Evolutionary conservation across 2,888 invertebrate genomes (phyloP).

Genomic region (Chloroclystis v-ata): DNA sequence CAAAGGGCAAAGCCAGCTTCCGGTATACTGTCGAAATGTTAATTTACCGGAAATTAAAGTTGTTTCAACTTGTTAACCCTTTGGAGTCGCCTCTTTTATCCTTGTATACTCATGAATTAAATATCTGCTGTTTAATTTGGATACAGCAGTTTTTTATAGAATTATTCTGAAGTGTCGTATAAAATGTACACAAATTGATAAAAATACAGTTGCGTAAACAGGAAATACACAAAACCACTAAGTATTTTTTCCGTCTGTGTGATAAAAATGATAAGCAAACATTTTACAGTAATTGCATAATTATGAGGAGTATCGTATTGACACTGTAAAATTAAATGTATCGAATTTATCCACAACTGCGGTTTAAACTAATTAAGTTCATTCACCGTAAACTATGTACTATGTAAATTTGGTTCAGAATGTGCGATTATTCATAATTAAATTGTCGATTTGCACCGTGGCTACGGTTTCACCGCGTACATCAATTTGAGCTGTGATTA

Average conservation of each 20-base stretch:
- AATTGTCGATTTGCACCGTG: slow-evolving; percentile 36
- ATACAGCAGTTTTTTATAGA: slow-evolving; percentile 7
- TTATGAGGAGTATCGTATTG: no score
- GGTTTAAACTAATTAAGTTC: not conserved
- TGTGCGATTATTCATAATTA: slow-evolving; percentile 39
- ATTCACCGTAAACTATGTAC: slow-evolving; percentile 4
- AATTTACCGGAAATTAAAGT: slow-evolving; percentile 77
- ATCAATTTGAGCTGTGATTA: slow-evolving; percentile 57
- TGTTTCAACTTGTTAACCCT: slow-evolving; percentile 70
- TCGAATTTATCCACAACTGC: not conserved
- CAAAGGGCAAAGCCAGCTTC: slow-evolving; percentile 58
- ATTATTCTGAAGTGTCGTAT: not conserved
- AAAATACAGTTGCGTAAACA: no score
- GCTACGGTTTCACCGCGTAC: slow-evolving; percentile 34
- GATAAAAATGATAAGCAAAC: no score
- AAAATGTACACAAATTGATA: no score
- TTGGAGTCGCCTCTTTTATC: slow-evolving; percentile 51
- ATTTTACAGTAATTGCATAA: no score
- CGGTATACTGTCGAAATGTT: slow-evolving; percentile 67
- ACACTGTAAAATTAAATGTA: not conserved
- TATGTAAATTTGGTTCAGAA: slow-evolving; percentile 8
- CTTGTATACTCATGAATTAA: slow-evolving; percentile 41
- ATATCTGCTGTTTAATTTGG: slow-evolving; percentile 25
- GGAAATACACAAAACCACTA: no score
- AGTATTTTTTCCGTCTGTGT: no score